These are phyloP conservation scores for Aphidius gifuensis DNA, from an alignment of 1,140 invertebrate genomes.

Conservation along the genomic window DNA sequence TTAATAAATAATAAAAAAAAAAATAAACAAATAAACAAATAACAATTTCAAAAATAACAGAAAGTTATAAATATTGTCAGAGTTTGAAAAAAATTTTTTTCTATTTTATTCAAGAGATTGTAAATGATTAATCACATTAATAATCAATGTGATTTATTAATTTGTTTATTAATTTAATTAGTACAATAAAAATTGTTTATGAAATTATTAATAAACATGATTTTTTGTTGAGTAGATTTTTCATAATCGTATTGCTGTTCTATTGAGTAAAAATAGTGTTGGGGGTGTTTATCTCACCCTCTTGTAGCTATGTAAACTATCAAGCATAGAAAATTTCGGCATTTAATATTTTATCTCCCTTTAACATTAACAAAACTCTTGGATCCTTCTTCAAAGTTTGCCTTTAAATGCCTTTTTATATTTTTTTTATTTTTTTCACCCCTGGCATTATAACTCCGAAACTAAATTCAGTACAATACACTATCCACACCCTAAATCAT, in stretches of 20 bases:
- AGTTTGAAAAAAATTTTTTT: too few species aligned
- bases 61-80: too few species aligned
- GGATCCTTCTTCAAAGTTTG: too few species aligned
- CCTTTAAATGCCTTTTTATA: background rate
- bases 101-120: too few species aligned
- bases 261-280: constrained; percentile 26
- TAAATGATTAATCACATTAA: too few species aligned
- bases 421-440: background rate
- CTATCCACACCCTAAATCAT: constrained; percentile 4
- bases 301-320: constrained; percentile 16
- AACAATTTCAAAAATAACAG: too few species aligned
- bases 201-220: too few species aligned
- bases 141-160: too few species aligned
- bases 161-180: too few species aligned
- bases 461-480: constrained; percentile 19
- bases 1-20: too few species aligned
- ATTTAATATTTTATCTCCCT: constrained; percentile 6
- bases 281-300: constrained; percentile 13
- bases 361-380: background rate
- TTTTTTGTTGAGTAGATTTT: constrained; percentile 21
- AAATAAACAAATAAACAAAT: too few species aligned
- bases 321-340: constrained; percentile 12
- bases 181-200: too few species aligned
- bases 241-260: constrained; percentile 28
- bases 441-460: background rate